phyloP scores from a whole-genome alignment of 2,888 invertebrate species.

The Polymixis lichenea region DNA sequence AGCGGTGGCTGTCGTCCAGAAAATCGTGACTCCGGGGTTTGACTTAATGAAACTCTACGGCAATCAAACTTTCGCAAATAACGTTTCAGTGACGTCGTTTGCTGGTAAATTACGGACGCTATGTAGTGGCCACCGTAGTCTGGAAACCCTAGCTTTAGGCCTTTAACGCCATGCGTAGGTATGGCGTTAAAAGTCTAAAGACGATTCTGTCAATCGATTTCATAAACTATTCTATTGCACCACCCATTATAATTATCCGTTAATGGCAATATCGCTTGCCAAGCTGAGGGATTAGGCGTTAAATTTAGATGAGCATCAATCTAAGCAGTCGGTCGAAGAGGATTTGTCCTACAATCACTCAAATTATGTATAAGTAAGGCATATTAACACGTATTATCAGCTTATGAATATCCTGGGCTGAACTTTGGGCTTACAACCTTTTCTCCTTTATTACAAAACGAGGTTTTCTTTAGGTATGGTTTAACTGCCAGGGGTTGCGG shows the following conservation, averaged over 20 bases:
- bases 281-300: slow-evolving; percentile 46
- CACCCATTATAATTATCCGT: slow-evolving; percentile 30
- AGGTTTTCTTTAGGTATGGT: too few species aligned
- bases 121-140: background rate
- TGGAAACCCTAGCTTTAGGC: background rate
- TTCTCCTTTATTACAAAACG: too few species aligned
- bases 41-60: background rate
- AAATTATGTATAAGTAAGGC: slow-evolving; percentile 37
- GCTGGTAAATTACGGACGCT: background rate
- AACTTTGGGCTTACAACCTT: background rate
- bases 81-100: background rate
- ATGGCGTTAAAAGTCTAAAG: too few species aligned
- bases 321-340: slow-evolving; percentile 43
- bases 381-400: slow-evolving; percentile 11
- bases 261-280: slow-evolving; percentile 40
- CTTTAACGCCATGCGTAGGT: background rate
- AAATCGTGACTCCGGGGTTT: background rate
- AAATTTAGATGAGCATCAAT: slow-evolving; percentile 55
- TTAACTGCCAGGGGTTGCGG: too few species aligned
- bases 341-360: slow-evolving; percentile 47
- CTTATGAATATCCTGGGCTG: background rate
- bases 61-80: background rate
- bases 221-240: slow-evolving; percentile 29
- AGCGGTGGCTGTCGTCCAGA: too few species aligned
- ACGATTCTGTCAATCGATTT: background rate